Evolutionary conservation across 2,888 invertebrate genomes (phyloP).

Genomic region (Drosophila neotestacea): DNA sequence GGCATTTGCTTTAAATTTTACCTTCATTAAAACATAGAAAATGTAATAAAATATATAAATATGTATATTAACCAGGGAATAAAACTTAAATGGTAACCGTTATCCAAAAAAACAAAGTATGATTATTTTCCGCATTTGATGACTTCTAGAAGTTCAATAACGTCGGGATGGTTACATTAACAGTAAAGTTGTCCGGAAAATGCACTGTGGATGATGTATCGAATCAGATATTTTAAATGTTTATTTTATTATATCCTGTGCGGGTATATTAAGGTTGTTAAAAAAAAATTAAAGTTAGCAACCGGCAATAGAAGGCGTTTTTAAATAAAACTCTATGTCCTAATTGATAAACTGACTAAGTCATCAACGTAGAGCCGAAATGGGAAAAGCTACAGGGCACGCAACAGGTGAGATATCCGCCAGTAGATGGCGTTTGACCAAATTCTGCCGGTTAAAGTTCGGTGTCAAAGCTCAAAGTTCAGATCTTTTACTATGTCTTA

Average conservation of each 20-base stretch:
- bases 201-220: constrained; percentile 1
- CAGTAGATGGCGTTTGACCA: no score
- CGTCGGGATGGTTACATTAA: background rate
- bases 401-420: no score
- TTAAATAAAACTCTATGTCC: no score
- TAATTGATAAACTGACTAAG: no score
- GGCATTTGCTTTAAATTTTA: constrained; percentile 55
- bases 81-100: constrained; percentile 33
- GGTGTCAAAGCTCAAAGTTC: no score
- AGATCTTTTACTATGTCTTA: no score
- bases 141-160: background rate
- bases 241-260: background rate
- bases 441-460: no score
- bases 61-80: constrained; percentile 69
- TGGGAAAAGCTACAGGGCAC: no score
- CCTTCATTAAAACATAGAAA: constrained; percentile 58
- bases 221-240: background rate
- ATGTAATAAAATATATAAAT: constrained; percentile 68
- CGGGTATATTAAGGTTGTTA: no score
- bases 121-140: background rate
- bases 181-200: background rate
- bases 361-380: no score
- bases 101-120: constrained; percentile 12
- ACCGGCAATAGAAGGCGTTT: no score
- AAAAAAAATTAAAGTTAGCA: no score